These are phyloP conservation scores for Neolamprologus falcicula DNA, from an alignment of 2,113 vertebrate genomes.

Conservation along the genomic window DNA sequence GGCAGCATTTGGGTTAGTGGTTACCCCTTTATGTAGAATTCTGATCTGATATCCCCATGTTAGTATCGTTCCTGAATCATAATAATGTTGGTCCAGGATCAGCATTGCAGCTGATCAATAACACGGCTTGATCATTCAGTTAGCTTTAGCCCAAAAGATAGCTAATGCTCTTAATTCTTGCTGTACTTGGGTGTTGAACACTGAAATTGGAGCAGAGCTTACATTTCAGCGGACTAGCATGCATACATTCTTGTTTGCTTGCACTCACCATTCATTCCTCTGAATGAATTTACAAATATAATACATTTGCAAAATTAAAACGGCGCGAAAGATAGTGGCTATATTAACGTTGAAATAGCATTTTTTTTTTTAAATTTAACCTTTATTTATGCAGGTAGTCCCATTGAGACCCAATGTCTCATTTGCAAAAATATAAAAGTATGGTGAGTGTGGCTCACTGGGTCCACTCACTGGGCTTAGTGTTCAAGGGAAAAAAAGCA, in stretches of 20 bases:
- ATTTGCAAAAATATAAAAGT: neutral
- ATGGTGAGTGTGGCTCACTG: neutral
- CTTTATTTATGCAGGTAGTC: neutral
- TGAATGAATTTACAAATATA: neutral
- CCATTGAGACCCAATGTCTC: neutral
- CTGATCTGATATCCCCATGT: neutral
- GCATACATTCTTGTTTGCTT: neutral
- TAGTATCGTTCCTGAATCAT: neutral
- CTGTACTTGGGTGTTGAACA: neutral
- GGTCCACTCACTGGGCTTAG: neutral
- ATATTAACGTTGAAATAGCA: neutral
- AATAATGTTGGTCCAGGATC: neutral
- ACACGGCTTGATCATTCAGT: neutral
- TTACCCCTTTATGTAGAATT: neutral
- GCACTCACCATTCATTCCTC: neutral
- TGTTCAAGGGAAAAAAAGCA: neutral
- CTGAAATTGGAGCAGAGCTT: neutral
- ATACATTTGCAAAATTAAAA: neutral
- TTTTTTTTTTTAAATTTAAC: neutral
- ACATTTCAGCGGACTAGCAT: neutral
- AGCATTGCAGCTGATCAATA: neutral
- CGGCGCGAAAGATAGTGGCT: neutral
- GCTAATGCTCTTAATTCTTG: neutral
- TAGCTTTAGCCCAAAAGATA: neutral
- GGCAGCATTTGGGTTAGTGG: neutral